Evolutionary conservation across 2,113 vertebrate species (phyloP), one percentile per base, ranked within the genome.

Genomic region (Leptobrachium ailaonicum): DNA sequence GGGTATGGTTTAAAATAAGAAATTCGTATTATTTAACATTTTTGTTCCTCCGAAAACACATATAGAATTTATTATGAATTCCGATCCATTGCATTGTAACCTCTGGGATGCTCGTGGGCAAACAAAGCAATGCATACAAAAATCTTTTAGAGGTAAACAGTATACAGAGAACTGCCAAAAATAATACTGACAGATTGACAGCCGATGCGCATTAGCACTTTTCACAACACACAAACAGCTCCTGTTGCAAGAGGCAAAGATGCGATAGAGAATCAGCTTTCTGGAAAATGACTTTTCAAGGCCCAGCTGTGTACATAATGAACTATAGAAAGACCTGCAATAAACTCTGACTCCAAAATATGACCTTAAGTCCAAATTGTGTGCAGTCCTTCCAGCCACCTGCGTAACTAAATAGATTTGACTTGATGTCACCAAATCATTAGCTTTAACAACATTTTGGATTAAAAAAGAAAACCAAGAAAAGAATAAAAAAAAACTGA

Each of bases 301-400:
- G n/a, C 53, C 77, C 70, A 44, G 62, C 77, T 73, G 77, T 73
- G 77, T 40, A 53, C 43, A 60, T 79, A 79, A 79, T 79, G 77
- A 72, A 72, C 44, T 43, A 63, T 4, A 73, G 44, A 79, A 45
- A 54, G 40, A 53, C 60, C 69, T 73, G 66, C 40, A 47, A 66
- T 73, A 66, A 72, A 79, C 47, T 73, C 40, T 12, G 69, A 54
- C 43, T 44, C 69, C 70, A 64, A 79, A 72, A 79, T 44, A 40
- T 79, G 69, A 73, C 69, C 77, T 66, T 40, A 4, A 73, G 69
- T 62, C 70, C 54, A 71, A 75, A 73, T 73, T 20, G 54, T 79
- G 32, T 41, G 12, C 14, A 56, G n/a, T 14, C 50, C 58, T 54
- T 71, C 3, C 11, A 4, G 68, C 10, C 44, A 64, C 58, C 69